These are phyloP conservation scores for Hydrocynus forskahlii DNA, from an alignment of 2,797 vertebrate genomes.

Conservation along the genomic window DNA sequence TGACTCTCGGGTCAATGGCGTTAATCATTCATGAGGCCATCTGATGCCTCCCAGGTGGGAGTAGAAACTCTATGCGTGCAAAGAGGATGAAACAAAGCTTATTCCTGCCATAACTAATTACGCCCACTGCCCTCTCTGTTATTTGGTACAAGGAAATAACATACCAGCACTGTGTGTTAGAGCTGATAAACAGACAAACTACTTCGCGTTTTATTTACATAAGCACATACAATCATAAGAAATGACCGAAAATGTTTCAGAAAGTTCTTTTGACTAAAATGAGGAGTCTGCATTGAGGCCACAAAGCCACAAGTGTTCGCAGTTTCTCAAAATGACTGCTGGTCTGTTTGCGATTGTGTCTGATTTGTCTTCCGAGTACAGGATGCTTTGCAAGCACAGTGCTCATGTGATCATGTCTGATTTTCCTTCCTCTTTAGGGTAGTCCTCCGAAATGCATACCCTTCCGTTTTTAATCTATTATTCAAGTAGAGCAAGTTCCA, in stretches of 20 bases:
- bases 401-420: not conserved
- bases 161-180: not conserved
- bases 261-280: not conserved
- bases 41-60: slow-evolving; percentile 53
- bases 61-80: slow-evolving; percentile 54
- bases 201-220: not conserved
- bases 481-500: slow-evolving; percentile 54
- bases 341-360: slow-evolving; percentile 32
- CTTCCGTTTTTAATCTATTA: slow-evolving; percentile 53
- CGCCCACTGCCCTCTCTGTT: not conserved
- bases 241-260: not conserved
- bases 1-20: not conserved
- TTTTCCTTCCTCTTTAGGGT: slow-evolving; percentile 4
- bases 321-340: not conserved
- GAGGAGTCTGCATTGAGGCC: not conserved
- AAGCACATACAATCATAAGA: too few relatives aligned
- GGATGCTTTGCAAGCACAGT: slow-evolving; percentile 33
- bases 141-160: not conserved
- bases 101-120: slow-evolving; percentile 45
- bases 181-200: not conserved
- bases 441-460: slow-evolving; percentile 51
- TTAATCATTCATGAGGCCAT: slow-evolving; percentile 76
- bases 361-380: slow-evolving; percentile 39
- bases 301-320: not conserved
- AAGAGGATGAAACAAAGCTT: slow-evolving; percentile 36